phyloP scores from a whole-genome alignment of 2,113 vertebrate species.

The Lophura nycthemera region DNA sequence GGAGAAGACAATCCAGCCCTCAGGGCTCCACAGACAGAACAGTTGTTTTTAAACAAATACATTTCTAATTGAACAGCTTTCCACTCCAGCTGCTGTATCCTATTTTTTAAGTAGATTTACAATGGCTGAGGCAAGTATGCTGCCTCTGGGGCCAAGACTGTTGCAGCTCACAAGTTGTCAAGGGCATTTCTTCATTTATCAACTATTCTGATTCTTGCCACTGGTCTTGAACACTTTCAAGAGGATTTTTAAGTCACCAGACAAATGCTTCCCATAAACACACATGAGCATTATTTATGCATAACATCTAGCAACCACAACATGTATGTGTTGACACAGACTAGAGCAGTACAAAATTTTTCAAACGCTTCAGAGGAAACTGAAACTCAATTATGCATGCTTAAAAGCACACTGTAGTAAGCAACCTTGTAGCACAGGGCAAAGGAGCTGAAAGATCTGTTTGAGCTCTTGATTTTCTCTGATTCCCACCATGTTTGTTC shows the following conservation, averaged over 20 bases:
- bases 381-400: neutral
- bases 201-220: neutral
- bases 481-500: neutral
- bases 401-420: neutral
- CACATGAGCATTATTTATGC: neutral
- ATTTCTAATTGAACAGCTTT: neutral
- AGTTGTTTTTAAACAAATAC: conserved; percentile 24
- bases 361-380: neutral
- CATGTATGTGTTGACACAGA: neutral
- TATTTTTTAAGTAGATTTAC: conserved; percentile 4
- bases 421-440: neutral
- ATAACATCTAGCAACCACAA: neutral
- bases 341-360: neutral
- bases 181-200: neutral
- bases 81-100: neutral
- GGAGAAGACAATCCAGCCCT: neutral
- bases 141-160: neutral
- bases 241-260: neutral
- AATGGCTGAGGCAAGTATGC: neutral
- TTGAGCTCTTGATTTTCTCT: neutral
- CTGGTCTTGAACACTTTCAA: neutral
- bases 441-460: neutral
- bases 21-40: neutral
- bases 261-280: neutral
- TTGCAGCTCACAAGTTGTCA: neutral